Evolutionary conservation across 2,797 vertebrate species (phyloP), one percentile per base, ranked within the genome.

Genomic region (Australoheros facetus): DNA sequence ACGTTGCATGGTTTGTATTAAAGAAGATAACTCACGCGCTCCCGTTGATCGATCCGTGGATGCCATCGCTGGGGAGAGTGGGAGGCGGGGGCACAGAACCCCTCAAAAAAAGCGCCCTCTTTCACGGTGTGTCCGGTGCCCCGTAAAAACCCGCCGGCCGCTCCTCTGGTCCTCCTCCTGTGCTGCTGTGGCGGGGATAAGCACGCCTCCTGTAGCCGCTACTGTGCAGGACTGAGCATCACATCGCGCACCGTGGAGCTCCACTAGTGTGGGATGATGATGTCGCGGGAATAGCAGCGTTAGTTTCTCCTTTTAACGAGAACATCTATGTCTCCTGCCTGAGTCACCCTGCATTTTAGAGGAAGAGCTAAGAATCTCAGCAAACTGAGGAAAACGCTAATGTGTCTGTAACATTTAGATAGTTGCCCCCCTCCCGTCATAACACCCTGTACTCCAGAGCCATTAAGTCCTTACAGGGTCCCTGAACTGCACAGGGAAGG

Each of bases 281-380:
- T 93, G 93, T 92, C 92, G 93, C 91, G 91, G 91, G 92, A 94
- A 92, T 73, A 88, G 82, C 73, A 88, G 86, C 92, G 92, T 90
- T 89, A 83, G 79, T 79, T 85, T 88, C 82, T 88, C 60, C 80
- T 79, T 39, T 79, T 71, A 89, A 89, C 87, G 90, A 90, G 89
- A 93, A 82, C 87, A 82, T 89, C 75, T 37, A 48, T 69, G 45
- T 69, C 64, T 69, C 64, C 78, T 55, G 85, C 81, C 85, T 83
- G 82, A 89, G 81, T 90, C 90, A 87, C 74, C 51, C 73, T 53
- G 80, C 45, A 23, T 51, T 30, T 79, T 30, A 26, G 48, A 79
- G 42, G 34, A 5, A 26, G 42, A 84, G 70, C 34, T 75, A 70
- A 87, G 64, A 1, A n/a, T 57, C 59, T 21, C 17, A 57, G 81